These are phyloP conservation scores for Cephus pulcher DNA, from an alignment of 2,888 invertebrate genomes.

Conservation along the genomic window DNA sequence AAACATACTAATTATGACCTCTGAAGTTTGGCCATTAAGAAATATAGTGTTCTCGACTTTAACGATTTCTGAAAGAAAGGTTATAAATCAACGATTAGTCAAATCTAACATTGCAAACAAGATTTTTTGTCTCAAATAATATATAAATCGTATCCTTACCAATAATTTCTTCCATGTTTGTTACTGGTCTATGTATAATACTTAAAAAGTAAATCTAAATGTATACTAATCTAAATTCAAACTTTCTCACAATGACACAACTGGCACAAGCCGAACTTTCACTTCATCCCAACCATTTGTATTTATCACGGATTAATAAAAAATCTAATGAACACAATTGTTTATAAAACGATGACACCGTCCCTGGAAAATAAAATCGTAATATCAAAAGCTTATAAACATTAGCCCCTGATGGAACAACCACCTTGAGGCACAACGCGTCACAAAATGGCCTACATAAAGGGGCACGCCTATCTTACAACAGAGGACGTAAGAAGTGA, in stretches of 20 bases:
- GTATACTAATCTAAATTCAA: not conserved
- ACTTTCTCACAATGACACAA: constrained; percentile 1
- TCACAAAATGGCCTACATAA: constrained; percentile 58
- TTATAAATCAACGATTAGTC: not conserved
- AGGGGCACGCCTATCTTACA: constrained; percentile 48
- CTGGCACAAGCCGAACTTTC: not conserved
- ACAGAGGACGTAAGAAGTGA: not conserved
- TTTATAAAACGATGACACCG: not conserved
- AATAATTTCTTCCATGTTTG: constrained; percentile 31
- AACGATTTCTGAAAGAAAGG: constrained; percentile 44
- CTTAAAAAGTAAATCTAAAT: not conserved
- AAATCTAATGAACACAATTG: not conserved
- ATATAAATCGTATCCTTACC: constrained; percentile 21
- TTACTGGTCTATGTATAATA: not conserved
- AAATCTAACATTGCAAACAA: not conserved
- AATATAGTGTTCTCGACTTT: constrained; percentile 39
- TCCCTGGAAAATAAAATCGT: not conserved
- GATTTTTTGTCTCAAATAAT: not conserved
- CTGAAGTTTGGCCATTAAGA: constrained; percentile 25
- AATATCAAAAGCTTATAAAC: constrained; percentile 14
- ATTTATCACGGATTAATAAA: not conserved
- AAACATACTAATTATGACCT: constrained; percentile 17
- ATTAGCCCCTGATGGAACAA: constrained; percentile 51
- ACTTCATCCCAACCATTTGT: not conserved
- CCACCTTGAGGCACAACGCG: constrained; percentile 47